Base-by-base conservation (phyloP, 2,888 invertebrate genomes). In the Drosophila quinaria region DNA sequence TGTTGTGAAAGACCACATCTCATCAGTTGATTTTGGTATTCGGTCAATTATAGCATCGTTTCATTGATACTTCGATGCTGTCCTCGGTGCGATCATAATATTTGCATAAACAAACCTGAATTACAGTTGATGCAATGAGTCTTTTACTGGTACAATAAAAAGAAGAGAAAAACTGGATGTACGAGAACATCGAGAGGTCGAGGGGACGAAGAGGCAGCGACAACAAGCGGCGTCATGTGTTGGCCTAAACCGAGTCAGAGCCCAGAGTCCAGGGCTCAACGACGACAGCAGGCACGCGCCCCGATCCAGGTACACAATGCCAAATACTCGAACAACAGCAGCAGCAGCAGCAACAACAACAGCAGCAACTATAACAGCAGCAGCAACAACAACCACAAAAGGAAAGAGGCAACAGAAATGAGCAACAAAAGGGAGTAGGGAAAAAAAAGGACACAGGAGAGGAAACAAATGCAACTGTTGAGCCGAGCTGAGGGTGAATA, bases 271-370 rank as follows among this genome's bases (percentile, higher is more conserved):
- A 67, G 42, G 47, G 37, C 67, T 55, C 35, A 54, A 90, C 77
- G 88, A 91, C 90, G 91, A 90, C 90, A 90, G 90, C 90, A 90
- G 90, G 90, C 90, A 90, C 90, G 90, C 90, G 90, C 81, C 91
- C 90, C 69, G 81, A 78, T 72, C 79, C 86, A 81, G 83, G 82
- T 82, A 88, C 64, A 74, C 66, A 70, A 74, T 60, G 62, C 52
- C 47, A 67, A 35, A 49, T 33, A 47, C 55, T n/a, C 37, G n/a
- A 70, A 56, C 51, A 61, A 51, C 56, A 62, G 66, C 58, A 68
- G 29, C 59, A 68, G 51, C 51, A 69, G 22, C 31, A 63, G 49
- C 52, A 60, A 46, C 51, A 22, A 5, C 25, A 70, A 52, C 51
- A 61, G 49, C 59, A 68, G 49, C 51, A 69, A 15, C 31, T n/a